Evolutionary conservation across 1,140 invertebrate species (phyloP).

Genomic region (Sycophaga agraensis): DNA sequence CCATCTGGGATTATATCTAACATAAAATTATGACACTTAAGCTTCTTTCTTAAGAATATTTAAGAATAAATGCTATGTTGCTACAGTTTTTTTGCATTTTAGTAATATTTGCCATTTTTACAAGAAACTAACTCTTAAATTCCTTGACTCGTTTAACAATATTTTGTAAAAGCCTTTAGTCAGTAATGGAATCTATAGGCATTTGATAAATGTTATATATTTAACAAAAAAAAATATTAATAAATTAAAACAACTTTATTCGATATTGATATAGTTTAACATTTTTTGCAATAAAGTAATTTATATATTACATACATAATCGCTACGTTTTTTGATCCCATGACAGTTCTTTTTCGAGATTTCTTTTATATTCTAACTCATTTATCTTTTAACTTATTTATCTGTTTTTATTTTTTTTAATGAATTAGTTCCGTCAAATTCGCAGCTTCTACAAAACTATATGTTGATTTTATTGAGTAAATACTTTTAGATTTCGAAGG

Average conservation of each 20-base stretch:
- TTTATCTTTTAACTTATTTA: background rate
- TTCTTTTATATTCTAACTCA: too few species aligned
- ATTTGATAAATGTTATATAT: background rate
- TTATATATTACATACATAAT: background rate
- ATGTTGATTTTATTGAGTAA: constrained; percentile 52
- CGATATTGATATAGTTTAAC: too few species aligned
- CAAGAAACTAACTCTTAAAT: too few species aligned
- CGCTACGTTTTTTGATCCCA: constrained; percentile 1
- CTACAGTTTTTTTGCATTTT: too few species aligned
- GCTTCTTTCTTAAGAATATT: too few species aligned
- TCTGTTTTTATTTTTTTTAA: constrained; percentile 13
- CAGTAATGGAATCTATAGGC: background rate
- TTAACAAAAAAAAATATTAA: background rate
- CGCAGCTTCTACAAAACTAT: constrained; percentile 55
- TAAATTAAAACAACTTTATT: too few species aligned
- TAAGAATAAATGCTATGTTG: too few species aligned
- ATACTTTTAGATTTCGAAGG: constrained; percentile 54
- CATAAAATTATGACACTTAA: constrained; percentile 5
- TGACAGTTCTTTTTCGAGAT: background rate
- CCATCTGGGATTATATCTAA: background rate
- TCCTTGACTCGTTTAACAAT: too few species aligned
- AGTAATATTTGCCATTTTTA: too few species aligned
- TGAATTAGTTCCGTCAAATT: constrained; percentile 25
- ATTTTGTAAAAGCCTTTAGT: background rate
- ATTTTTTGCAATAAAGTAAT: too few species aligned